A percentile compares a stretch with the other conserved stretches of the same genome.
phyloP scores from a whole-genome alignment of 2,888 invertebrate genomes.

The Monopis laevigella region DNA sequence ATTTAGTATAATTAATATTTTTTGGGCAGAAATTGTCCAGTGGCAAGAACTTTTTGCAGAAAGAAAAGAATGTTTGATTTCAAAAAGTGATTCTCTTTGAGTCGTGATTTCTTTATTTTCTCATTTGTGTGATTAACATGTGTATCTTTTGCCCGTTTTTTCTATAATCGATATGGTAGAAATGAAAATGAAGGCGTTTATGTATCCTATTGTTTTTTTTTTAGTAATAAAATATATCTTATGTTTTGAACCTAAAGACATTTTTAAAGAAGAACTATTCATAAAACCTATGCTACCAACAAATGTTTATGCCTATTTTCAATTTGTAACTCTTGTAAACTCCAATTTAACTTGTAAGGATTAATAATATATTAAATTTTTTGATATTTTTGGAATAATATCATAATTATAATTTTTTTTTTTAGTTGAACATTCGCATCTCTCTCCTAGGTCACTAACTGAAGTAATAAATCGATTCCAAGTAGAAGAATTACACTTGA shows the following conservation, averaged over 20 bases:
- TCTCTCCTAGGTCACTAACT: slow-evolving; percentile 89
- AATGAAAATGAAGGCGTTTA: background rate
- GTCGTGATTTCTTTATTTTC: too few species aligned
- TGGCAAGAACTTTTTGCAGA: too few species aligned
- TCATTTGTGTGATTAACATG: too few species aligned
- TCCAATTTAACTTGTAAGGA: slow-evolving; percentile 70
- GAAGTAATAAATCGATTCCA: slow-evolving; percentile 87
- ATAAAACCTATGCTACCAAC: slow-evolving; percentile 85
- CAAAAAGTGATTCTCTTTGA: too few species aligned
- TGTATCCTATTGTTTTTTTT: too few species aligned
- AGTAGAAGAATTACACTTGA: slow-evolving; percentile 90
- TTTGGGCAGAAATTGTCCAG: too few species aligned
- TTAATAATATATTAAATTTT: background rate
- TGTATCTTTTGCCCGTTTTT: too few species aligned
- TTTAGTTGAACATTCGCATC: slow-evolving; percentile 82
- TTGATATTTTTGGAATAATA: background rate
- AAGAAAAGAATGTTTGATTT: too few species aligned
- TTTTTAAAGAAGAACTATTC: slow-evolving; percentile 87
- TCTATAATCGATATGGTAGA: too few species aligned
- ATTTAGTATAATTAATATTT: too few species aligned
- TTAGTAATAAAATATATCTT: background rate
- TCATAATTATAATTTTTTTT: slow-evolving; percentile 18
- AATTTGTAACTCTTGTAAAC: slow-evolving; percentile 86
- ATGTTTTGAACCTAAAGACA: slow-evolving; percentile 50
- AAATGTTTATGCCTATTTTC: slow-evolving; percentile 89